A percentile compares a stretch with the other conserved stretches of the same genome.
These are phyloP conservation scores for Apotomis turbidana DNA, from an alignment of 2,888 invertebrate species.

Conservation along the genomic window DNA sequence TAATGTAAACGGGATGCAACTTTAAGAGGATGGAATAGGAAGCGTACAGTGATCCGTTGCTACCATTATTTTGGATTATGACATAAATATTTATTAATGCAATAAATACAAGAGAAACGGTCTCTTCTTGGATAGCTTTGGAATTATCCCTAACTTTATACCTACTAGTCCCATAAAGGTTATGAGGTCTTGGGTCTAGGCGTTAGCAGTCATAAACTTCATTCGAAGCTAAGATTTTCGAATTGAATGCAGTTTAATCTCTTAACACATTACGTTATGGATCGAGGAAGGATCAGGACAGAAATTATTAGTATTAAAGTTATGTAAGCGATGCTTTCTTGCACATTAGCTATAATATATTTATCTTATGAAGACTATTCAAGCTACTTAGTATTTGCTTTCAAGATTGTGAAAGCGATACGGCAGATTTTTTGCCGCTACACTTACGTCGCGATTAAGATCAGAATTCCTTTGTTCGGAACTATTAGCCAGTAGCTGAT, in stretches of 20 bases:
- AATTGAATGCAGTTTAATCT: conserved; percentile 26
- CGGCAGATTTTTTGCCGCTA: conserved; percentile 7
- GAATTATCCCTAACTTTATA: conserved; percentile 63
- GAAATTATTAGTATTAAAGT: neutral
- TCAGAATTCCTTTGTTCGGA: conserved; percentile 5
- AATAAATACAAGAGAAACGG: conserved; percentile 64
- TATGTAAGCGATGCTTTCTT: neutral
- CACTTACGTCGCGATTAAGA: conserved; percentile 11
- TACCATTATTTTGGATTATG: conserved; percentile 70
- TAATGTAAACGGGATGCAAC: conserved; percentile 44
- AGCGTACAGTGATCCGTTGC: conserved; percentile 48
- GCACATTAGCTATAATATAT: neutral
- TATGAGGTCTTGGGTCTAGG: conserved; percentile 46
- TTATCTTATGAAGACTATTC: conserved; percentile 9
- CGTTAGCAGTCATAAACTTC: conserved; percentile 34
- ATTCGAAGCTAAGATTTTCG: conserved; percentile 32
- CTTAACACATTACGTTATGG: conserved; percentile 15
- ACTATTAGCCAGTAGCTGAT: neutral
- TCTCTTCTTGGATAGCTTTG: conserved; percentile 51
- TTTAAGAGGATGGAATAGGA: conserved; percentile 44
- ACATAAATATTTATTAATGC: conserved; percentile 71
- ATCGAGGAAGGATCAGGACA: conserved; percentile 7
- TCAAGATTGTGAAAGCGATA: conserved; percentile 12
- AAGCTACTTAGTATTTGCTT: conserved; percentile 18
- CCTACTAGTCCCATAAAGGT: conserved; percentile 53